A percentile compares a stretch with the other conserved stretches of the same genome.
These are phyloP conservation scores for Pedetes capensis DNA, from an alignment of 2,113 vertebrate genomes.

Conservation along the genomic window DNA sequence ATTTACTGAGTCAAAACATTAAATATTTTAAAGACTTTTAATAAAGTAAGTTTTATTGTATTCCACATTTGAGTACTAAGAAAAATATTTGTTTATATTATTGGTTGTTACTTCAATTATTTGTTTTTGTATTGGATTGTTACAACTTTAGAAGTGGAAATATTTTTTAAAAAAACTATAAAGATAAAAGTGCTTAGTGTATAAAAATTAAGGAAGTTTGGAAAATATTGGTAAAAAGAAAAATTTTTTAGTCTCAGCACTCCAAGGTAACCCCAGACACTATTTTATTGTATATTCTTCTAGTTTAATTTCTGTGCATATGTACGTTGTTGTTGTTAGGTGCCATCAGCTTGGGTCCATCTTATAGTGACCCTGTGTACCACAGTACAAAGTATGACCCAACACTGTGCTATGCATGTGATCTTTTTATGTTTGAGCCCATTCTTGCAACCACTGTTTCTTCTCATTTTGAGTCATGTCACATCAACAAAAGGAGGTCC, in stretches of 20 bases:
- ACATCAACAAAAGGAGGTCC: no score
- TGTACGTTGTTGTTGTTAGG: no score
- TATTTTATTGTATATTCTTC: not conserved
- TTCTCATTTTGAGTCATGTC: no score
- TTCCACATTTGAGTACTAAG: not conserved
- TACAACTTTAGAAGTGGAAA: not conserved
- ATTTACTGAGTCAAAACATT: not conserved
- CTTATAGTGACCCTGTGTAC: no score
- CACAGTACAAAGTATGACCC: no score
- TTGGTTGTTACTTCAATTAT: not conserved
- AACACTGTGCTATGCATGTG: no score
- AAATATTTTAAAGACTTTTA: not conserved
- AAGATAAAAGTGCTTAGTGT: not conserved
- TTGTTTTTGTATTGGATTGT: not conserved
- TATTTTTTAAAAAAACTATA: not conserved
- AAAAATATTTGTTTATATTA: not conserved
- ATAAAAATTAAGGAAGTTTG: not conserved
- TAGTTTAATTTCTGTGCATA: not conserved
- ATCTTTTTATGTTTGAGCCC: no score
- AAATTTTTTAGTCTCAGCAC: not conserved
- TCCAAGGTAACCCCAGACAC: not conserved
- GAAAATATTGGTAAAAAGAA: not conserved
- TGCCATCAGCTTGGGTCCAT: no score
- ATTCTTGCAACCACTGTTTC: no score
- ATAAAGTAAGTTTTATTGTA: not conserved